A percentile compares a stretch with the other conserved stretches of the same genome.
These are phyloP conservation scores for Linnaemya tessellans DNA, from an alignment of 2,888 invertebrate species.

Conservation along the genomic window DNA sequence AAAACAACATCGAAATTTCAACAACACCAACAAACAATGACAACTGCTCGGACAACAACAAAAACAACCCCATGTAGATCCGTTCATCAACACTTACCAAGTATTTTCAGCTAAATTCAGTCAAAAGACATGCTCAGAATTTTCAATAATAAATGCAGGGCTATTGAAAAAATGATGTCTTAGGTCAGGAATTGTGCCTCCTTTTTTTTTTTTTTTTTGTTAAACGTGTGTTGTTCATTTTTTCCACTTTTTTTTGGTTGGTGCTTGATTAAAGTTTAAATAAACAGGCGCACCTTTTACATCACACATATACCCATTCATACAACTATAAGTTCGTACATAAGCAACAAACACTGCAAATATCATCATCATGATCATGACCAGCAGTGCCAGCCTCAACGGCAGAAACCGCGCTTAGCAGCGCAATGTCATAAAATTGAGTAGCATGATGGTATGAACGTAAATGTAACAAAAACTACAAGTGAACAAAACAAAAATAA, in stretches of 20 bases:
- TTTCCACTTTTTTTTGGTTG: constrained; percentile 12
- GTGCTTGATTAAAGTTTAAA: constrained; percentile 62
- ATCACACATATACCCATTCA: constrained; percentile 25
- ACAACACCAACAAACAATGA: constrained; percentile 62
- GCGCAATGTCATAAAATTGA: constrained; percentile 68
- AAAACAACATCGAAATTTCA: constrained; percentile 73
- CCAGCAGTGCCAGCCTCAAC: constrained; percentile 44
- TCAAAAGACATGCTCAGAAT: constrained; percentile 66
- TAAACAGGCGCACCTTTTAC: constrained; percentile 71
- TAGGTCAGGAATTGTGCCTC: constrained; percentile 78
- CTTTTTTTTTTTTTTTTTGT: constrained; percentile 17
- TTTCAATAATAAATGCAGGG: constrained; percentile 73
- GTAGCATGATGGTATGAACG: constrained; percentile 51
- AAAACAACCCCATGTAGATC: constrained; percentile 67
- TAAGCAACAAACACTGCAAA: constrained; percentile 43
- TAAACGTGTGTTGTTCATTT: constrained; percentile 6
- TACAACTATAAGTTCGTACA: background rate
- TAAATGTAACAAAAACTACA: constrained; percentile 56
- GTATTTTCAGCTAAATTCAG: constrained; percentile 46
- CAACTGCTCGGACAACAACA: constrained; percentile 21
- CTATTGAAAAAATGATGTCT: constrained; percentile 80
- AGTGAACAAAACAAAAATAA: constrained; percentile 2
- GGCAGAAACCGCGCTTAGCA: constrained; percentile 50
- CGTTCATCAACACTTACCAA: constrained; percentile 69
- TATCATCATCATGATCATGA: constrained; percentile 12